Base-by-base conservation (phyloP, 2,113 vertebrate species). In the Terrapene triunguis region DNA sequence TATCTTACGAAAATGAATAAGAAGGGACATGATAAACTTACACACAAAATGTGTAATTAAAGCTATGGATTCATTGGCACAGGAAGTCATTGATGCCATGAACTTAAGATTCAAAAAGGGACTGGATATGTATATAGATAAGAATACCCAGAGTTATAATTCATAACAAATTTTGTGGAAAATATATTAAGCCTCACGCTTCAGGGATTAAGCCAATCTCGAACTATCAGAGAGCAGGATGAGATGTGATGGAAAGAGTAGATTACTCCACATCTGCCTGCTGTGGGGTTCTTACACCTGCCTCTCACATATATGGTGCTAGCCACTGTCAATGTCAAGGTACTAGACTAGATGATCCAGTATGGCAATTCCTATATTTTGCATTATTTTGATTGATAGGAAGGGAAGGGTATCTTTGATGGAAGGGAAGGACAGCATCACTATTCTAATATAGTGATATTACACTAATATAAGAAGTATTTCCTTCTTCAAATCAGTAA, bases 401-500 rank as follows among this genome's bases (percentile, higher is more conserved):
- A 90, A 42, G 42, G 0, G 83, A 94, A 81, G 93, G 21, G 1
- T 81, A 59, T 57, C 3, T 84, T 87, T 55, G 16, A 76, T 53
- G 25, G 27, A 93, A 86, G 1, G 54, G 9, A 6, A 88, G 2
- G 65, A 35, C 38, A 94, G 80, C 1, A 87, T 80, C 94, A 81
- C 32, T 88, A 42, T n/a, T n/a, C n/a, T n/a, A n/a, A n/a, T n/a
- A n/a, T n/a, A n/a, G n/a, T n/a, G n/a, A n/a, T n/a, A n/a, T n/a
- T n/a, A n/a, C n/a, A n/a, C n/a, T n/a, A n/a, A n/a, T n/a, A n/a
- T n/a, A n/a, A n/a, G 42, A 90, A 91, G 24, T 85, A 27, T 79
- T 85, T 93, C 88, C 79, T 92, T 53, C 32, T 89, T 87, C 55
- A 91, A 93, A 94, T 74, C n/a, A 88, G 42, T 72, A 93, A 84